Evolutionary conservation across 2,113 vertebrate genomes (phyloP).

Genomic region (Otus sunia): DNA sequence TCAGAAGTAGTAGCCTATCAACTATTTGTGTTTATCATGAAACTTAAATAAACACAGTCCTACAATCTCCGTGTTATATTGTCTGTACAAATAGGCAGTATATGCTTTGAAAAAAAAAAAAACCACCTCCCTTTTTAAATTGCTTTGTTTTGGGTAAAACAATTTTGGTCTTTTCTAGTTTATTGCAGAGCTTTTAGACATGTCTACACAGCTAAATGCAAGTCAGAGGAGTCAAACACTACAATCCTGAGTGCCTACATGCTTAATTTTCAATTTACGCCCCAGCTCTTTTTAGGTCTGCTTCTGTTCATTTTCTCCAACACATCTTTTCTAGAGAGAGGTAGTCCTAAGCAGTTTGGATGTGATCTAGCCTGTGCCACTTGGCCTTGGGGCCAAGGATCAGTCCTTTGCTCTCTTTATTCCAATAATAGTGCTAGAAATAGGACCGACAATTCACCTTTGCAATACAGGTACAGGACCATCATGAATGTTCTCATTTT

Average conservation of each 20-base stretch:
- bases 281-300: background rate
- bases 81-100: background rate
- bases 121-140: background rate
- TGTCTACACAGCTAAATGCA: background rate
- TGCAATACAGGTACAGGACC: background rate
- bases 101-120: background rate
- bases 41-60: background rate
- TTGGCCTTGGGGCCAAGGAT: background rate
- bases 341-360: background rate
- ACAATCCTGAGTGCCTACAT: background rate
- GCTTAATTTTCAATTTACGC: background rate
- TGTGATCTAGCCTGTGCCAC: background rate
- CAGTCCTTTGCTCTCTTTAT: background rate
- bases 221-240: background rate
- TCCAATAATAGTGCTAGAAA: background rate
- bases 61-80: background rate
- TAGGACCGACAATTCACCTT: background rate
- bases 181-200: background rate
- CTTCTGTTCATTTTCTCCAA: background rate
- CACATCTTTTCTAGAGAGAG: background rate
- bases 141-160: background rate
- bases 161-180: accelerated
- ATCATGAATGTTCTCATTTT: background rate
- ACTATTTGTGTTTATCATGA: background rate
- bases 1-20: background rate